Percentiles rank a stretch among this genome's conserved stretches.
These are phyloP conservation scores for Scopus umbretta DNA, from an alignment of 2,113 vertebrate species.

Conservation along the genomic window DNA sequence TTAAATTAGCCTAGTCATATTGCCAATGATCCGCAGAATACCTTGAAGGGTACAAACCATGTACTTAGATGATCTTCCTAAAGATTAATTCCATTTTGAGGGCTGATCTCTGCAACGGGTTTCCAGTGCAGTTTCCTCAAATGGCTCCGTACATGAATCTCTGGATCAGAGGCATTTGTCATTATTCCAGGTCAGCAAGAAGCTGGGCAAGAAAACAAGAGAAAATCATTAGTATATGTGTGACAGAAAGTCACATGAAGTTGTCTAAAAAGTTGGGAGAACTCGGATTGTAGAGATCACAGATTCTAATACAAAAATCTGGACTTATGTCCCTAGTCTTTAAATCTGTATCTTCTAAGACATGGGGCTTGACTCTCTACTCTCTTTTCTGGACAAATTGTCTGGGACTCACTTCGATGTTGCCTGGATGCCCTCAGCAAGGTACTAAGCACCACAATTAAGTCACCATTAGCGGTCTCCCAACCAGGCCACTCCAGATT, in stretches of 20 bases:
- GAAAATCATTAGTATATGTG: neutral
- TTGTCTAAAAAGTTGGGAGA: neutral
- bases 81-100: neutral
- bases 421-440: neutral
- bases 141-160: neutral
- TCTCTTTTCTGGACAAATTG: neutral
- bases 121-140: neutral
- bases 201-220: neutral
- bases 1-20: neutral
- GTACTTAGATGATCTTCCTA: neutral
- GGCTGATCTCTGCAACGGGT: neutral
- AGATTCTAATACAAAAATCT: neutral
- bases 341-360: rapidly evolving
- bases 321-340: neutral
- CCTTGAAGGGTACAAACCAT: neutral
- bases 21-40: neutral
- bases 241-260: neutral
- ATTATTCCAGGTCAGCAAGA: neutral
- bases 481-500: neutral
- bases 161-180: neutral
- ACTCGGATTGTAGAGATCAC: neutral
- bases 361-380: neutral
- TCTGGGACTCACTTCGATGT: neutral
- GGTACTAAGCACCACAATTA: neutral
- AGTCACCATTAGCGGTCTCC: neutral